Base-by-base conservation (phyloP, 2,888 invertebrate species). In the Caradrina clavipalpis region DNA sequence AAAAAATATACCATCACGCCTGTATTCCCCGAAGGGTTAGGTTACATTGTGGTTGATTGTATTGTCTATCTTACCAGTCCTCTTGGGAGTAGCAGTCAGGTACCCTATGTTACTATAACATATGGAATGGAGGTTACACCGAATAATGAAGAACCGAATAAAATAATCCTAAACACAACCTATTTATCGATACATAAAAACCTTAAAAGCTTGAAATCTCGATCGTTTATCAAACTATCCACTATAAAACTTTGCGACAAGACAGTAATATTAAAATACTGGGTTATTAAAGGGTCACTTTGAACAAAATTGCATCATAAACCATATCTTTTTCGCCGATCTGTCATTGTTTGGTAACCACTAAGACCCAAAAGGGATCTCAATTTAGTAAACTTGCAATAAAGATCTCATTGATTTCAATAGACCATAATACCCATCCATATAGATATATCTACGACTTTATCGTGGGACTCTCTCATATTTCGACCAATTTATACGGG, bases 401-500 rank as follows among this genome's bases (percentile, higher is more conserved):
- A 92, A 93, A 93, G 92, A 90, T 90, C 89, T 90, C 90, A 93
- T 94, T 92, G 93, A 92, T 94, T 94, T 94, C 92, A 92, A 94
- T 94, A 87, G 92, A 81, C 89, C 87, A 88, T 92, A 92, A 91
- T 90, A 91, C 88, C 89, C 89, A 89, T 91, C 87, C 86, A 87
- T 90, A 91, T n/a, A n/a, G n/a, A n/a, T n/a, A 91, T 93, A 92
- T 87, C 87, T 86, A 87, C 83, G 90, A 91, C 90, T 93, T 94
- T 94, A 94, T 94, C 91, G 89, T 60, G 69, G 87, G 88, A 78
- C 86, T 87, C 86, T 86, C 88, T 91, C 89, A 93, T 92, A 93
- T 93, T 92, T 91, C 86, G 86, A 86, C 81, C 90, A 92, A 93
- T 94, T 94, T 93, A 94, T 94, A 88, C 86, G 88, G 91, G 91